These are phyloP conservation scores for Connochaetes taurinus DNA, from an alignment of 2,113 vertebrate species.

Conservation along the genomic window DNA sequence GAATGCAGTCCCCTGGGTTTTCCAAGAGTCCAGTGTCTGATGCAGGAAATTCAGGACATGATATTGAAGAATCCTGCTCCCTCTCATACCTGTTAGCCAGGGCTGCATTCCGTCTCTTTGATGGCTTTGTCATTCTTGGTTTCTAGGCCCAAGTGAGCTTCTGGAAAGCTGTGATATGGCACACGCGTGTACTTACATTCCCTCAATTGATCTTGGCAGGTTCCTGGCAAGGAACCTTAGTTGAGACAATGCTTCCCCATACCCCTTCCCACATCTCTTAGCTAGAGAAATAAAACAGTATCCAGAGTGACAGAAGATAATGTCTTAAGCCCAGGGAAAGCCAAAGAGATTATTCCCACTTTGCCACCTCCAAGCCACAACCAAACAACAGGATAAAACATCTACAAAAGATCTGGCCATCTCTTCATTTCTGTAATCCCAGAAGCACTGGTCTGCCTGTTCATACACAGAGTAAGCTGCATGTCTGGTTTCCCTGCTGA, in stretches of 20 bases:
- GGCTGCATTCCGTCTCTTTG: neutral
- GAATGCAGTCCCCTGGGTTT: neutral
- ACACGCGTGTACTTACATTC: neutral
- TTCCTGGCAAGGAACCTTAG: neutral
- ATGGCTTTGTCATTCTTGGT: neutral
- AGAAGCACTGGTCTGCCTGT: neutral
- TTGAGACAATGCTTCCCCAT: neutral
- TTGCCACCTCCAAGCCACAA: neutral
- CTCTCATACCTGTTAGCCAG: fast-evolving
- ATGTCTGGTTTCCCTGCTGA: neutral
- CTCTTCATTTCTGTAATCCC: neutral
- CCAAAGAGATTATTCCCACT: neutral
- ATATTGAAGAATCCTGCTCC: neutral
- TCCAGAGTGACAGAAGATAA: neutral
- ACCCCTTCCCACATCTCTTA: neutral
- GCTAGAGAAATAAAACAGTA: neutral
- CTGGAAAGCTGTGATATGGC: neutral
- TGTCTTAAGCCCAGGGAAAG: neutral
- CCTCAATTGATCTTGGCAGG: neutral
- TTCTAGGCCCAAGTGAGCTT: neutral
- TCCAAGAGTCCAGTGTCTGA: neutral
- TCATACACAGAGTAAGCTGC: neutral
- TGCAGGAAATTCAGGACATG: neutral
- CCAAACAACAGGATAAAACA: neutral
- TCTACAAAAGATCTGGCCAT: neutral